These are phyloP conservation scores for Rousettus madagascariensis DNA, from an alignment of 2,797 vertebrate genomes.

Conservation along the genomic window DNA sequence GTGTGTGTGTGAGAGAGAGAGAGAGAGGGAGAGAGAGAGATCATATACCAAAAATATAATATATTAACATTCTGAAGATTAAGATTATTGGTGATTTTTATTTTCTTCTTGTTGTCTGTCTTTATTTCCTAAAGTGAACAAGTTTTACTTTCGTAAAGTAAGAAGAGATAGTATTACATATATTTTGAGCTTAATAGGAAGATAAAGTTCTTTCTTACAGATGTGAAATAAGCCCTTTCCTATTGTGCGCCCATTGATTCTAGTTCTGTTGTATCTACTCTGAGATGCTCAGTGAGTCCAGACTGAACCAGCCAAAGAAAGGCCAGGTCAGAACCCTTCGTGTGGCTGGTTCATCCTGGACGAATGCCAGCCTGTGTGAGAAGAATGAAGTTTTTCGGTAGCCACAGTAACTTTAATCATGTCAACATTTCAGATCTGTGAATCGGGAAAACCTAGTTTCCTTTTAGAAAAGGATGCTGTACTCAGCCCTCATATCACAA, in stretches of 20 bases:
- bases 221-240: background rate
- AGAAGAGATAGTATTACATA: background rate
- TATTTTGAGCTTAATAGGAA: background rate
- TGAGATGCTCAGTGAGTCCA: background rate
- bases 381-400: background rate
- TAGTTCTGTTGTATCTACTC: background rate
- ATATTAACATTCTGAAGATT: background rate
- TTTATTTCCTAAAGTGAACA: background rate
- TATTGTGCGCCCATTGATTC: background rate
- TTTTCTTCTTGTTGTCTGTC: background rate
- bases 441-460: background rate
- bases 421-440: background rate
- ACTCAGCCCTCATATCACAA: background rate
- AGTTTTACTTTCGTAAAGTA: background rate
- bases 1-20: too few relatives aligned
- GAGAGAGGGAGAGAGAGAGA: background rate
- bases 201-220: background rate
- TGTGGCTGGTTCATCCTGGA: background rate
- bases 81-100: background rate
- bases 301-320: background rate
- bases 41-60: background rate
- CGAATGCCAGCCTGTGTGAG: background rate
- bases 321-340: background rate
- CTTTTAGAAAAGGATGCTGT: background rate
- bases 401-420: background rate